A percentile compares a stretch with the other conserved stretches of the same genome.
phyloP scores from a whole-genome alignment of 2,797 vertebrate species.

The Champsocephalus gunnari region DNA sequence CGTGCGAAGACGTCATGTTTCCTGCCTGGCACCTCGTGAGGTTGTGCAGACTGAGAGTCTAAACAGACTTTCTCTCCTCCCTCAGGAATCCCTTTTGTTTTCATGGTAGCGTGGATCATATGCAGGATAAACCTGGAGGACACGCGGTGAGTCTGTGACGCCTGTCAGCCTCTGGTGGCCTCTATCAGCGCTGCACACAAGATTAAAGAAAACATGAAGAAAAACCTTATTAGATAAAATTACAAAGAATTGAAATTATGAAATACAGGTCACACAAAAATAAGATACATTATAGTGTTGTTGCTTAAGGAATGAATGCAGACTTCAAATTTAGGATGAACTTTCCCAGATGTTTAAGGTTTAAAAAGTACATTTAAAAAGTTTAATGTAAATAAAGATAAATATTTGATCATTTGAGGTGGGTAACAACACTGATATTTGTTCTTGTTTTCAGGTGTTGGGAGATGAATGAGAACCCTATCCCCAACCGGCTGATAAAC shows the following conservation, averaged over 20 bases:
- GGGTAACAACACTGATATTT: neutral
- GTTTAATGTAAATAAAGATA: no score
- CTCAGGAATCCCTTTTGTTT: constrained; percentile 90
- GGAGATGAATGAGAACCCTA: constrained; percentile 89
- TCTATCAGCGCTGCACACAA: neutral
- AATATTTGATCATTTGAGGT: neutral
- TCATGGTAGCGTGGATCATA: constrained; percentile 87
- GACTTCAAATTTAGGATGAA: no score
- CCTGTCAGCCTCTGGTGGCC: constrained; percentile 8
- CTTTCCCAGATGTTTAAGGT: no score
- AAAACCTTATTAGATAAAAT: no score
- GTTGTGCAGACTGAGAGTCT: constrained; percentile 38
- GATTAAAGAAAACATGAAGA: neutral
- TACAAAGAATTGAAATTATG: no score
- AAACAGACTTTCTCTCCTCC: constrained; percentile 38
- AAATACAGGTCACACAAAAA: no score
- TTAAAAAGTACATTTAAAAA: no score
- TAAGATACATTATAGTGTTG: no score
- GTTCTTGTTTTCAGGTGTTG: constrained; percentile 86
- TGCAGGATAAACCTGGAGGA: constrained; percentile 90
- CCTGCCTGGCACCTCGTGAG: constrained; percentile 38
- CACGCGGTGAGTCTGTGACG: constrained; percentile 82
- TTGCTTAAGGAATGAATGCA: no score
- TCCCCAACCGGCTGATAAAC: constrained; percentile 90
- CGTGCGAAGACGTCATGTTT: constrained; percentile 11